Evolutionary conservation across 2,113 vertebrate species (phyloP).

Genomic region (Chionodraco myersi): DNA sequence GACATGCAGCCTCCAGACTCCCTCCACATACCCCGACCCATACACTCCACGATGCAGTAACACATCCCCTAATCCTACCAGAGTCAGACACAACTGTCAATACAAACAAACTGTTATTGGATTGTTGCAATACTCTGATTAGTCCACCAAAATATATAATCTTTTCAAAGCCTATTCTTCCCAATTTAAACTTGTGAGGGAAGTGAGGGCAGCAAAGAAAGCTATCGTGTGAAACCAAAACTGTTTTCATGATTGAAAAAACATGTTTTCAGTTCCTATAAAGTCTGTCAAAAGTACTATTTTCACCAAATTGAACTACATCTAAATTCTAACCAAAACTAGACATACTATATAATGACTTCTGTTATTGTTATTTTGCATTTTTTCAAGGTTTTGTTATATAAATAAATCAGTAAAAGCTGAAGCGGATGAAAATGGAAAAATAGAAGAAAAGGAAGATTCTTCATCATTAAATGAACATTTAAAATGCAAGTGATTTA

Average conservation of each 20-base stretch:
- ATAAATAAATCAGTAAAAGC: not conserved
- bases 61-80: not conserved
- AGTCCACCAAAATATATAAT: too few species aligned
- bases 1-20: conserved; percentile 22
- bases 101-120: too few species aligned
- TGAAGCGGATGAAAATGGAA: not conserved
- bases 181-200: too few species aligned
- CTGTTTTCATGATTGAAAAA: not conserved
- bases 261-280: not conserved
- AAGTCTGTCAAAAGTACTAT: not conserved
- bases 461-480: not conserved
- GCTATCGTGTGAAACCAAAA: too few species aligned
- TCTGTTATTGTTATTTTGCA: not conserved
- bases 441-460: not conserved
- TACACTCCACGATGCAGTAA: not conserved
- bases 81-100: not conserved
- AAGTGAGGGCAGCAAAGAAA: too few species aligned
- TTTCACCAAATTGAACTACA: not conserved
- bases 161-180: too few species aligned
- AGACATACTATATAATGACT: not conserved
- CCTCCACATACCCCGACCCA: conserved; percentile 1
- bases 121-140: too few species aligned
- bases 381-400: not conserved
- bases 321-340: not conserved
- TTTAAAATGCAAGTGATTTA: not conserved